Evolutionary conservation across 1,140 invertebrate species (phyloP).

Genomic region (Drosophila pachea): DNA sequence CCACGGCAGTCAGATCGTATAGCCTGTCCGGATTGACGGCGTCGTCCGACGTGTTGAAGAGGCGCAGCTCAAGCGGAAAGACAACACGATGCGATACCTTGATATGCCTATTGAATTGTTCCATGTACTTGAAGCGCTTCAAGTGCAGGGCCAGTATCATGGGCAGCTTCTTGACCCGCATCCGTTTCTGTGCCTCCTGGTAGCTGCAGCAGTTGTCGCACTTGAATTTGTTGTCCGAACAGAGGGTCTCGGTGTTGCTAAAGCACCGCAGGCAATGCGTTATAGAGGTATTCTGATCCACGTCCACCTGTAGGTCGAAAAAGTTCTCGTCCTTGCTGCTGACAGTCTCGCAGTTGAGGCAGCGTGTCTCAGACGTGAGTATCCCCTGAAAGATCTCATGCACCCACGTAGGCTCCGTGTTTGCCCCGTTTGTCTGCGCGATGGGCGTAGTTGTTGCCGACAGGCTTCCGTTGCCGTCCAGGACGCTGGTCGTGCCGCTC

Average conservation of each 20-base stretch:
- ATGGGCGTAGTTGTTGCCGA: conserved; percentile 63
- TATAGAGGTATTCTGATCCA: conserved; percentile 99
- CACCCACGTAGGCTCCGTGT: conserved; percentile 97
- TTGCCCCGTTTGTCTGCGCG: conserved; percentile 72
- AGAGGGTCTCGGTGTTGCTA: conserved; percentile 99
- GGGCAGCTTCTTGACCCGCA: conserved; percentile 98
- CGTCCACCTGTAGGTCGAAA: conserved; percentile 98
- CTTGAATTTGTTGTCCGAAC: conserved; percentile 99
- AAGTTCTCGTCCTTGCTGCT: conserved; percentile 99
- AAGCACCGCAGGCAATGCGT: conserved; percentile 98
- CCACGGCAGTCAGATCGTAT: conserved; percentile 99
- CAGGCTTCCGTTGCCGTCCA: conserved; percentile 54
- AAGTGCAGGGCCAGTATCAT: conserved; percentile 98
- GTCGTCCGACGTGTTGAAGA: conserved; percentile 99
- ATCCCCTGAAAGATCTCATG: conserved; percentile 99
- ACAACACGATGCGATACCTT: conserved; percentile 99
- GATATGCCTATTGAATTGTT: conserved; percentile 98
- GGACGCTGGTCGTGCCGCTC: conserved; percentile 60
- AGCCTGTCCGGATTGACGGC: conserved; percentile 97
- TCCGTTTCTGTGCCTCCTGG: conserved; percentile 98
- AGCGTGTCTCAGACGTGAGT: conserved; percentile 98
- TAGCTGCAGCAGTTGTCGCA: conserved; percentile 99
- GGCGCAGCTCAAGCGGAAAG: conserved; percentile 97
- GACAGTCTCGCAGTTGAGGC: conserved; percentile 99
- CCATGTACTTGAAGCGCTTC: conserved; percentile 99